A percentile compares a stretch with the other conserved stretches of the same genome.
Evolutionary conservation across 1,140 invertebrate genomes (phyloP).

Genomic region (Vollenhovia emeryi): DNA sequence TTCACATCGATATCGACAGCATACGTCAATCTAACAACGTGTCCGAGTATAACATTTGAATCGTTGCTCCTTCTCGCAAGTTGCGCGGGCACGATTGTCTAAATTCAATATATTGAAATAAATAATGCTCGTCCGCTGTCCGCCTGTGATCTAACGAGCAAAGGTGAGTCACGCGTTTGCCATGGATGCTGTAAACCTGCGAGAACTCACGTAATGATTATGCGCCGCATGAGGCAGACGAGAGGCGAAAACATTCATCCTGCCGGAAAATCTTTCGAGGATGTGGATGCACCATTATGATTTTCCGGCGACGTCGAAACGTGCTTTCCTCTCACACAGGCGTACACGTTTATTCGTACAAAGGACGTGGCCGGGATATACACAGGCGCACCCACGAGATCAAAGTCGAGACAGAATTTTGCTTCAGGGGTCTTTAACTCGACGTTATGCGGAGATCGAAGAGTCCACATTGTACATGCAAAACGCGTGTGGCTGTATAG

Average conservation of each 20-base stretch:
- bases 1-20: constrained; percentile 56
- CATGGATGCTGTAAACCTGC: neutral
- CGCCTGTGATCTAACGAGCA: neutral
- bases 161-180: neutral
- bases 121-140: neutral
- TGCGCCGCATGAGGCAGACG: neutral
- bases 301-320: constrained; percentile 48
- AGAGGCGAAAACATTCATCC: neutral
- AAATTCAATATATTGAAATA: neutral
- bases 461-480: constrained; percentile 51
- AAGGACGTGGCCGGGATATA: constrained; percentile 53
- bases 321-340: constrained; percentile 40
- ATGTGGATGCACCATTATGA: constrained; percentile 63
- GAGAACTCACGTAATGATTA: neutral
- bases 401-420: constrained; percentile 72
- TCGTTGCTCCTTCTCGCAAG: neutral
- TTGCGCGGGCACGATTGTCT: neutral
- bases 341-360: constrained; percentile 62
- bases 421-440: constrained; percentile 71
- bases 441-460: constrained; percentile 66
- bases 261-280: neutral
- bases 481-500: constrained; percentile 23
- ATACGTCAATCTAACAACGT: too few relatives aligned
- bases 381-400: constrained; percentile 51
- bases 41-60: neutral